Conservation (phyloP, 2,797 vertebrate species). For the Catharus ustulatus region DNA sequence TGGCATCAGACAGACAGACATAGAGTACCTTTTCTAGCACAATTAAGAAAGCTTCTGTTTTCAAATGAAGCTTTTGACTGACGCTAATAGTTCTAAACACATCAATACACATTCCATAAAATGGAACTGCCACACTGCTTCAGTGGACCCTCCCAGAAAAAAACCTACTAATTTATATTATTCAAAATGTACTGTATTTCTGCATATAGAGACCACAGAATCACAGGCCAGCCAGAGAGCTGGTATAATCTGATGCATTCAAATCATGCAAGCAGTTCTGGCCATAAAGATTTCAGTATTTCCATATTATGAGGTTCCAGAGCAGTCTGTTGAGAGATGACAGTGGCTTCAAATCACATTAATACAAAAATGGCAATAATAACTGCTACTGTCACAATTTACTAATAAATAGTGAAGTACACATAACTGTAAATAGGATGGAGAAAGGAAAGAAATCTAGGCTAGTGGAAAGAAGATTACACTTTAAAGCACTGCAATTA, state of each 20-base stretch:
- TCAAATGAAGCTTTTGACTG: background rate
- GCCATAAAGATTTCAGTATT: background rate
- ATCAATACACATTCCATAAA: background rate
- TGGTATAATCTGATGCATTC: background rate
- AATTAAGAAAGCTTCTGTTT: background rate
- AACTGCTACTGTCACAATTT: background rate
- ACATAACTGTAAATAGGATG: background rate
- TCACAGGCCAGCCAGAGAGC: background rate
- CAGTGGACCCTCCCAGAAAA: background rate
- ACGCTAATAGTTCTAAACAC: background rate
- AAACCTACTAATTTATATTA: background rate
- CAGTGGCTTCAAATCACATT: background rate
- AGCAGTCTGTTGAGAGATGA: background rate
- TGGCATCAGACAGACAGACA: background rate
- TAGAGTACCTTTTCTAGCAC: background rate
- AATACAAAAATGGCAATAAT: background rate
- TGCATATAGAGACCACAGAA: background rate
- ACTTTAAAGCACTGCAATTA: constrained; percentile 14
- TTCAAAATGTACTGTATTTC: background rate
- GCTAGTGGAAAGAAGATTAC: background rate
- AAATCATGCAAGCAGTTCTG: background rate
- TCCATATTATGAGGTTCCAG: background rate
- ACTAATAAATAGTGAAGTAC: background rate
- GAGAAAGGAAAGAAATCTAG: background rate
- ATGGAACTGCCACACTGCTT: background rate